Conservation (phyloP, 2,888 invertebrate genomes). For the Agonopterix alstromeriana region DNA sequence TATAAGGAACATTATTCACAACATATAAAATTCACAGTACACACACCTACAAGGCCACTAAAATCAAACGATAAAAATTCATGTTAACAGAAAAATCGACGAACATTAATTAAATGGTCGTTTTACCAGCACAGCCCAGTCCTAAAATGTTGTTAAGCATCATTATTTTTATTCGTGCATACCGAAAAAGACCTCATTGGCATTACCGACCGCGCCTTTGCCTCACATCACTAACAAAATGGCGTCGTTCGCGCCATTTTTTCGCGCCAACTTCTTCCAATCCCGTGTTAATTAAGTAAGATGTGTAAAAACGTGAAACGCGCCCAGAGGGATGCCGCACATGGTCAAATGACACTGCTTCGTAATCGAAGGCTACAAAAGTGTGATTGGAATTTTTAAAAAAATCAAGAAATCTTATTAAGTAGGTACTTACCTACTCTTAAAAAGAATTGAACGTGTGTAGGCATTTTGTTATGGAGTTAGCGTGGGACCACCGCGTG, state of each 20-base stretch:
- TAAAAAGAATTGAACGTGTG: too few relatives aligned
- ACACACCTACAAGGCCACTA: too few relatives aligned
- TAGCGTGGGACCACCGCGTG: too few relatives aligned
- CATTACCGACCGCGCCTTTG: constrained; percentile 1
- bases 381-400: background rate
- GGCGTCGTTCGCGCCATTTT: constrained; percentile 7
- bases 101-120: background rate
- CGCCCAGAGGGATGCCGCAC: background rate
- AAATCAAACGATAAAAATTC: background rate
- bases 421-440: too few relatives aligned
- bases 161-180: background rate
- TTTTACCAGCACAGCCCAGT: background rate
- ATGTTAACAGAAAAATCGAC: background rate
- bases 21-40: too few relatives aligned
- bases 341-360: background rate
- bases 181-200: background rate
- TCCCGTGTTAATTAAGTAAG: constrained; percentile 7
- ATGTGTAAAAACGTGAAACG: constrained; percentile 5
- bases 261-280: background rate
- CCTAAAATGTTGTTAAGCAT: background rate
- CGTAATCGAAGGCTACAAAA: background rate
- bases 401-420: background rate
- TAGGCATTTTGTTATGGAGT: too few relatives aligned
- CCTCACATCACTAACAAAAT: constrained; percentile 7
- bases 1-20: too few relatives aligned